Conservation (phyloP, 2,113 vertebrate species). For the Calypte anna region DNA sequence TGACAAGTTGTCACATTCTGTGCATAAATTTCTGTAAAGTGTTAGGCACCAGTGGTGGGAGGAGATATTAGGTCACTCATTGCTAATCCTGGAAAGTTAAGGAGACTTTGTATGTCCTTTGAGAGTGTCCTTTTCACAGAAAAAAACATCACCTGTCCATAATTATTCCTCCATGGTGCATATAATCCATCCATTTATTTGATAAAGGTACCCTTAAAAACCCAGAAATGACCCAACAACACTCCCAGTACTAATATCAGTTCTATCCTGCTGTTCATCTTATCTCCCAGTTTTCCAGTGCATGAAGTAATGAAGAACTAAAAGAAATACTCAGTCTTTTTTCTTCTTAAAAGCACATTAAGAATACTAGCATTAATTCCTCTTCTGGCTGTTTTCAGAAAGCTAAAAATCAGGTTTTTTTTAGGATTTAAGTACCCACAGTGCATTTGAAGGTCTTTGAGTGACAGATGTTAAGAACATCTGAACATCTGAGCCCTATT, state of each 20-base stretch:
- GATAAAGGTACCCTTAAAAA: not conserved
- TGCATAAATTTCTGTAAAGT: slow-evolving; percentile 61
- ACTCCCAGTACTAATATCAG: not conserved
- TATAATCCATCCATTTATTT: not conserved
- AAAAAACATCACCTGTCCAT: slow-evolving; percentile 10
- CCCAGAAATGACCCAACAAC: not conserved
- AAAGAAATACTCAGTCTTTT: not conserved
- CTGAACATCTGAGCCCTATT: not conserved
- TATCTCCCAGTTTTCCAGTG: not conserved
- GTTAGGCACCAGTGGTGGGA: slow-evolving; percentile 40
- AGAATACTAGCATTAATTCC: slow-evolving; percentile 57
- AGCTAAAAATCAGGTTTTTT: not conserved
- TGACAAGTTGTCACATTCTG: slow-evolving; percentile 65
- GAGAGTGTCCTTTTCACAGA: not conserved
- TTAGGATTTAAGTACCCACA: not conserved
- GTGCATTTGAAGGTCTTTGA: not conserved
- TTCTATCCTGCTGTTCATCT: not conserved
- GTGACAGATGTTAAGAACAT: not conserved
- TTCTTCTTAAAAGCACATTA: slow-evolving; percentile 10
- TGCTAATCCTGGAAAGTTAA: slow-evolving; percentile 38
- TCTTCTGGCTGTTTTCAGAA: slow-evolving; percentile 4
- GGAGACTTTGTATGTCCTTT: slow-evolving; percentile 29
- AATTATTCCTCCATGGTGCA: slow-evolving; percentile 2
- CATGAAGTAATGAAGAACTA: not conserved
- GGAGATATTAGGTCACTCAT: slow-evolving; percentile 44